A percentile compares a stretch with the other conserved stretches of the same genome.
Conservation (phyloP, 2,888 invertebrate species). For the Allygus modestus region DNA sequence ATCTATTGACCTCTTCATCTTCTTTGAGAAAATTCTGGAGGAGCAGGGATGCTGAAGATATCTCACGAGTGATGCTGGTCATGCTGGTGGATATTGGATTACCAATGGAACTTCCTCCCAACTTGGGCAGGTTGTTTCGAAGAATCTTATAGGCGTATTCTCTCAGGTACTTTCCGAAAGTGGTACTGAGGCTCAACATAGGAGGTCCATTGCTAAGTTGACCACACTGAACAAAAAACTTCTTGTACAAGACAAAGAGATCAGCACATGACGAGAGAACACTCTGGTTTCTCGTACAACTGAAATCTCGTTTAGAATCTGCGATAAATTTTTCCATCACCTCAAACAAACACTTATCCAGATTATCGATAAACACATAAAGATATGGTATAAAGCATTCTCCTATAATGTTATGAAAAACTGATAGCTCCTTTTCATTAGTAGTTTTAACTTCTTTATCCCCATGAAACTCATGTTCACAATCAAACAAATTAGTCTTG, state of each 20-base stretch:
- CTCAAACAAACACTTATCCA: constrained; percentile 91
- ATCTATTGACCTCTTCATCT: constrained; percentile 82
- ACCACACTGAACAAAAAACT: constrained; percentile 97
- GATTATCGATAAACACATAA: constrained; percentile 95
- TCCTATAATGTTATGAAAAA: constrained; percentile 91
- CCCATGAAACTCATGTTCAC: not conserved
- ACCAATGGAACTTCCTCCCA: constrained; percentile 2
- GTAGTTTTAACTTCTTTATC: constrained; percentile 12
- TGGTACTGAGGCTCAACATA: constrained; percentile 91
- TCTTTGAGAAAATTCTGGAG: constrained; percentile 93
- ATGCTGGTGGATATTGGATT: constrained; percentile 76
- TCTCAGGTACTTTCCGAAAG: constrained; percentile 95
- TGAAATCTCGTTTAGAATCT: constrained; percentile 76
- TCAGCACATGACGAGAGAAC: constrained; percentile 96
- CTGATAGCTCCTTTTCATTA: constrained; percentile 72
- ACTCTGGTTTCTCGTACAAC: constrained; percentile 74
- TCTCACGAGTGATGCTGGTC: constrained; percentile 78
- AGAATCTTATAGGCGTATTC: constrained; percentile 92
- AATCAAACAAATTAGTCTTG: not conserved
- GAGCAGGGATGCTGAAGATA: constrained; percentile 79
- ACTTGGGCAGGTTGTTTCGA: constrained; percentile 88
- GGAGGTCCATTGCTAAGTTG: constrained; percentile 93
- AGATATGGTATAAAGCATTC: constrained; percentile 96
- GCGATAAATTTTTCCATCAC: constrained; percentile 90
- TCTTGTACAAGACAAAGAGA: constrained; percentile 97